Evolutionary conservation across 2,797 vertebrate genomes (phyloP).

Genomic region (Phoxinus dragarum): DNA sequence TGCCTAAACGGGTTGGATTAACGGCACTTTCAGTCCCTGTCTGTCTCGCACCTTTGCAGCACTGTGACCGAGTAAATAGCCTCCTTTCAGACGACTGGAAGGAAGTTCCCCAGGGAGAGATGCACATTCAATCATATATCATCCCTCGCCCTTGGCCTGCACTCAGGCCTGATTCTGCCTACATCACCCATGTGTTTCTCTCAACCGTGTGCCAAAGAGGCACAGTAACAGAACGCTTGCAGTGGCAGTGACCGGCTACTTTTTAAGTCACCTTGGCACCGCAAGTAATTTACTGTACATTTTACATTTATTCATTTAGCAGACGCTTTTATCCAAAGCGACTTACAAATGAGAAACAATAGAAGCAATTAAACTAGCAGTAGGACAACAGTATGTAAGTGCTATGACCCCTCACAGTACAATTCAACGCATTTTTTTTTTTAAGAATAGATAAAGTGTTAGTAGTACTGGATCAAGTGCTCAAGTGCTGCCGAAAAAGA

Average conservation of each 20-base stretch:
- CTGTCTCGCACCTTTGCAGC: slow-evolving; percentile 24
- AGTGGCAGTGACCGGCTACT: neutral
- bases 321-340: no score
- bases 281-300: neutral
- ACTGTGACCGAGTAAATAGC: slow-evolving; percentile 36
- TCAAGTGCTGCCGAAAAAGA: no score
- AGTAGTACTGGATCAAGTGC: no score
- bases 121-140: slow-evolving; percentile 38
- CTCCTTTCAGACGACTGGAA: slow-evolving; percentile 32
- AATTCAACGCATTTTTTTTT: no score
- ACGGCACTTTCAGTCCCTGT: slow-evolving; percentile 42
- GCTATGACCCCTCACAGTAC: no score
- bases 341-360: no score
- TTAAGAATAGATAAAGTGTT: no score
- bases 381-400: no score
- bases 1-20: slow-evolving; percentile 52
- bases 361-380: no score
- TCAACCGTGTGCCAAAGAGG: slow-evolving; percentile 12
- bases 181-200: slow-evolving; percentile 38
- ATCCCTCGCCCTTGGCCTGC: slow-evolving; percentile 34
- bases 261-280: slow-evolving; percentile 6
- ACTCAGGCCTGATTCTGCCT: neutral
- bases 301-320: no score
- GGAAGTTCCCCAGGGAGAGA: slow-evolving; percentile 36
- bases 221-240: neutral